Evolutionary conservation across 2,888 invertebrate genomes (phyloP).

Genomic region (Lysandra coridon): DNA sequence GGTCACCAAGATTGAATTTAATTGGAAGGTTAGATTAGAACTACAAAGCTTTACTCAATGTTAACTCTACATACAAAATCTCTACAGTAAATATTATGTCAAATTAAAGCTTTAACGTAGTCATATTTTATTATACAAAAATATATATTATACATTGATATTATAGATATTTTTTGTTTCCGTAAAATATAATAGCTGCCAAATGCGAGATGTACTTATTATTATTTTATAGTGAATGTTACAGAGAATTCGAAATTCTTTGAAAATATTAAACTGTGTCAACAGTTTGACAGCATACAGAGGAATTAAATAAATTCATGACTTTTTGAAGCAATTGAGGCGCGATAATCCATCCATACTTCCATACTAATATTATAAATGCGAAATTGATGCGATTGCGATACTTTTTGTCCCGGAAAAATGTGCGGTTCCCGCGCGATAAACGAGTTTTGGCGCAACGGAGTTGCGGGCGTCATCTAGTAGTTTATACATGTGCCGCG

Average conservation of each 20-base stretch:
- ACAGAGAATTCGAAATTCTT: too few species aligned
- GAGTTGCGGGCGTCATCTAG: too few species aligned
- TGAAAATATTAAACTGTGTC: not conserved
- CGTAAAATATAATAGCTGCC: too few species aligned
- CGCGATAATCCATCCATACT: not conserved
- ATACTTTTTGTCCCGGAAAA: too few species aligned
- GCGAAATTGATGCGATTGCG: too few species aligned
- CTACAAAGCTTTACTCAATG: not conserved
- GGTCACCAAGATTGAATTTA: not conserved
- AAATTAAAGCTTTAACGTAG: not conserved
- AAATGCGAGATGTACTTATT: not conserved
- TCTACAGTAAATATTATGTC: not conserved
- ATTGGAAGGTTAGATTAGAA: not conserved
- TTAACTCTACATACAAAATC: not conserved
- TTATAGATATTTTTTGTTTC: too few species aligned
- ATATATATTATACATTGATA: too few species aligned
- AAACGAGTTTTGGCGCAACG: too few species aligned
- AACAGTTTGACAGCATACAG: not conserved
- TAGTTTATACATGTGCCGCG: slow-evolving; percentile 6
- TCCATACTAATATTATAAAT: too few species aligned
- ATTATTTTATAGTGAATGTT: too few species aligned
- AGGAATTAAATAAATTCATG: not conserved
- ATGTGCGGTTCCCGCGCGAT: too few species aligned
- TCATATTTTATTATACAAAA: too few species aligned
- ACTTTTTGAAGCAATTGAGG: slow-evolving; percentile 4